A percentile compares a stretch with the other conserved stretches of the same genome.
Conservation (phyloP, 2,113 vertebrate genomes). For the Gambusia affinis region DNA sequence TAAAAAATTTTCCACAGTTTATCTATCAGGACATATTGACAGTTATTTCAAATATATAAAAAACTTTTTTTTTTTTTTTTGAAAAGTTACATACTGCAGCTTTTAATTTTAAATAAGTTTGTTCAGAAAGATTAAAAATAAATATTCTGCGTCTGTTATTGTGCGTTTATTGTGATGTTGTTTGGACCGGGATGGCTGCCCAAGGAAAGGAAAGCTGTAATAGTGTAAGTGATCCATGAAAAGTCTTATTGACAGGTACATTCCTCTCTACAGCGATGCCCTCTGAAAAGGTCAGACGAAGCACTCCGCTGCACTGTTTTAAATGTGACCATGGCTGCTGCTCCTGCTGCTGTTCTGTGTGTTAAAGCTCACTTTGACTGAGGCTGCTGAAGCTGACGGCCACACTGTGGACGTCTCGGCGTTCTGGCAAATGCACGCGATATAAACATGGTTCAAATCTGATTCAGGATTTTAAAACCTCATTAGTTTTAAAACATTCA, state of each 20-base stretch:
- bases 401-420: not conserved
- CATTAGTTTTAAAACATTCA: too few species aligned
- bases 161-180: not conserved
- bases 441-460: too few species aligned
- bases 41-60: too few species aligned
- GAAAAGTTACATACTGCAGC: too few species aligned
- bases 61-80: too few species aligned
- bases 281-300: slow-evolving; percentile 66
- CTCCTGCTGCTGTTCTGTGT: not conserved
- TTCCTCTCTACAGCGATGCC: slow-evolving; percentile 49
- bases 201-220: slow-evolving; percentile 39
- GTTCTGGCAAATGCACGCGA: too few species aligned
- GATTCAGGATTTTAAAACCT: too few species aligned
- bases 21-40: too few species aligned
- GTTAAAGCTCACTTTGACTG: not conserved
- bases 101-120: not conserved
- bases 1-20: too few species aligned
- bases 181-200: not conserved
- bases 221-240: slow-evolving; percentile 65
- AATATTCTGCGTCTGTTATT: not conserved
- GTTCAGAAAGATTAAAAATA: not conserved
- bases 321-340: slow-evolving; percentile 32
- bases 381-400: not conserved
- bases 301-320: slow-evolving; percentile 34
- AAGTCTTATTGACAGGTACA: slow-evolving; percentile 74